Evolutionary conservation across 2,113 vertebrate species (phyloP), one percentile per base, ranked within the genome.

Genomic region (Mobula hypostoma): DNA sequence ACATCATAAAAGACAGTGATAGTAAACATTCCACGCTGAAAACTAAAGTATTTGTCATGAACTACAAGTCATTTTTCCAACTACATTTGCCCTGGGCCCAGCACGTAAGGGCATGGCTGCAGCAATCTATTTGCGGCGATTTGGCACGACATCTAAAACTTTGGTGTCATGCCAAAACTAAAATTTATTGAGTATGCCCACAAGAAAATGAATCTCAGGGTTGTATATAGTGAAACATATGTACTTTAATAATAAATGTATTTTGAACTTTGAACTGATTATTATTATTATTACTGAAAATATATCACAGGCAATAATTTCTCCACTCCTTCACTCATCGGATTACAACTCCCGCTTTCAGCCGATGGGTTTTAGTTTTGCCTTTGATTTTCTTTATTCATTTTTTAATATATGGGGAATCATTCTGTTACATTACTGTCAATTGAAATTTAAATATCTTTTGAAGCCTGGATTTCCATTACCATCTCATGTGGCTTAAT

Each of bases 341-440:
- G 32, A 12, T 63, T 91, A 6, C 19, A 91, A 70, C 29, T 66
- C 66, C 68, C 32, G 58, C 15, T 91, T 32, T 70, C 24, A 70
- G 88, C 36, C 7, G n/a, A 91, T 68, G 61, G 83, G 32, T 70
- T 66, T 32, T 36, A 70, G n/a, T 7, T 91, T 19, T 70, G 88
- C 4, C 19, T 70, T 70, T 91, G 63, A 91, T 90, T 68, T 90
- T 17, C 87, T 68, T 66, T 91, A 70, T 91, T 70, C n/a, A 91
- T 91, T 91, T 91, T 48, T 91, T 68, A 91, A 36, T 91, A 63
- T 27, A 91, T 91, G 63, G 40, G 66, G 70, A 68, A 70, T 91
- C n/a, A n/a, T 68, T 91, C 61, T 19, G n/a, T 91, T 91, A 91
- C 63, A 70, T 70, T 91, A 91, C 63, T 91, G 88, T 36, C 88